phyloP scores from a whole-genome alignment of 2,797 vertebrate genomes.

The Gymnocypris eckloni region DNA sequence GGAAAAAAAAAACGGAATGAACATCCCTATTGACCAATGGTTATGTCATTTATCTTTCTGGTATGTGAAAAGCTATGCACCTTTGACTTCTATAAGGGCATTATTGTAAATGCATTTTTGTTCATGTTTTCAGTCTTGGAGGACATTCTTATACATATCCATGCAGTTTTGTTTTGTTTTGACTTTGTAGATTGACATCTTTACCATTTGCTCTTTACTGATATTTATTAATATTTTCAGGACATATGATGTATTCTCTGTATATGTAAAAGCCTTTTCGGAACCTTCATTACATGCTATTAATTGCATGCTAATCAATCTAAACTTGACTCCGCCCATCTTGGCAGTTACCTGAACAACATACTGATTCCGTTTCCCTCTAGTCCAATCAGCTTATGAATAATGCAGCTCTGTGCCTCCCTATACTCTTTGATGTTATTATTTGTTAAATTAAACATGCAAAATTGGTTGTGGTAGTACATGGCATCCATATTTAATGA shows the following conservation, averaged over 20 bases:
- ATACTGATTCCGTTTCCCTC: conserved; percentile 56
- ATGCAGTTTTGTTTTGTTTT: neutral
- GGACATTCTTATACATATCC: neutral
- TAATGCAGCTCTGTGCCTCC: conserved; percentile 69
- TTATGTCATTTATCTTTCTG: neutral
- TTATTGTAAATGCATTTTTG: neutral
- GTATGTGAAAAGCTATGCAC: neutral
- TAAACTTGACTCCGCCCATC: conserved; percentile 18
- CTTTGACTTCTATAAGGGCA: neutral
- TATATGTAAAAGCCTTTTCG: neutral
- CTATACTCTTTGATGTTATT: conserved; percentile 71
- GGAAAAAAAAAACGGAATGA: no score
- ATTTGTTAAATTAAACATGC: conserved; percentile 75
- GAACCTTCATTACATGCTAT: neutral
- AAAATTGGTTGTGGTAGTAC: conserved; percentile 67
- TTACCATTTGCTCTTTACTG: neutral
- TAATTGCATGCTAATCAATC: conserved; percentile 8
- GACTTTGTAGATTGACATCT: neutral
- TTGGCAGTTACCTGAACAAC: conserved; percentile 38
- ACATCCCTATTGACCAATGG: no score
- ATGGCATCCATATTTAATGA: conserved; percentile 71
- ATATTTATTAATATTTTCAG: neutral
- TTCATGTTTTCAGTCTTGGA: neutral
- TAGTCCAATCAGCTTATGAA: conserved; percentile 67
- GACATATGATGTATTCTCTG: neutral